phyloP scores from a whole-genome alignment of 1,140 invertebrate species.

The Phymorhynchus buccinoides region DNA sequence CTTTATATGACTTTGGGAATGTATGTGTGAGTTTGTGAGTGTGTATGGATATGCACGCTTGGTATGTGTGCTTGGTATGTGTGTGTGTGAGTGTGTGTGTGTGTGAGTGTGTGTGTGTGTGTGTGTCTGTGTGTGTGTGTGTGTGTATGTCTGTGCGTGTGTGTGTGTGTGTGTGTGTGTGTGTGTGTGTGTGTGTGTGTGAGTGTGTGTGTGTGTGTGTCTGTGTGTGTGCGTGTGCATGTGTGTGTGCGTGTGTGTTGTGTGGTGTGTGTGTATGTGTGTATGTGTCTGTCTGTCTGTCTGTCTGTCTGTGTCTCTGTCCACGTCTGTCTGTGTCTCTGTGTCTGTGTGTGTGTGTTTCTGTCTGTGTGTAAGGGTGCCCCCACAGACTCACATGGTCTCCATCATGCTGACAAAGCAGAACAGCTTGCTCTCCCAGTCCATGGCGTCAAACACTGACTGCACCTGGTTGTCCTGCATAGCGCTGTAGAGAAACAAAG shows the following conservation, averaged over 20 bases:
- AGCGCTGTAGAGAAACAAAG: slow-evolving; percentile 50
- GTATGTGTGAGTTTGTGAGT: background rate
- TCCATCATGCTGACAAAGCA: slow-evolving; percentile 67
- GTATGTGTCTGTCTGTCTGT: background rate
- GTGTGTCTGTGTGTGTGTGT: background rate
- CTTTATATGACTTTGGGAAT: no score
- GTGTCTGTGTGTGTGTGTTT: background rate
- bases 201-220: slow-evolving; percentile 1
- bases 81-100: slow-evolving; percentile 7
- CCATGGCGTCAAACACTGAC: slow-evolving; percentile 52
- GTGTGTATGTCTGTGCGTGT: no score
- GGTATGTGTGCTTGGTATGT: background rate
- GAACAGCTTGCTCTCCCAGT: slow-evolving; percentile 62
- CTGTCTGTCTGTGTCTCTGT: background rate
- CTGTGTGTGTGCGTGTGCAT: background rate
- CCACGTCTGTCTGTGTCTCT: background rate
- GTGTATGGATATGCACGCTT: background rate
- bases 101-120: background rate
- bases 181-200: background rate
- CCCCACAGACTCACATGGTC: slow-evolving; percentile 61
- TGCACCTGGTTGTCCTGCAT: slow-evolving; percentile 58
- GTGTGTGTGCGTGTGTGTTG: background rate
- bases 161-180: no score
- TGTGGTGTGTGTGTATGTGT: slow-evolving; percentile 7
- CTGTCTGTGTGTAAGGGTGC: background rate